Base-by-base conservation (phyloP, 1,140 invertebrate genomes). In the Ganaspis sp. region DNA sequence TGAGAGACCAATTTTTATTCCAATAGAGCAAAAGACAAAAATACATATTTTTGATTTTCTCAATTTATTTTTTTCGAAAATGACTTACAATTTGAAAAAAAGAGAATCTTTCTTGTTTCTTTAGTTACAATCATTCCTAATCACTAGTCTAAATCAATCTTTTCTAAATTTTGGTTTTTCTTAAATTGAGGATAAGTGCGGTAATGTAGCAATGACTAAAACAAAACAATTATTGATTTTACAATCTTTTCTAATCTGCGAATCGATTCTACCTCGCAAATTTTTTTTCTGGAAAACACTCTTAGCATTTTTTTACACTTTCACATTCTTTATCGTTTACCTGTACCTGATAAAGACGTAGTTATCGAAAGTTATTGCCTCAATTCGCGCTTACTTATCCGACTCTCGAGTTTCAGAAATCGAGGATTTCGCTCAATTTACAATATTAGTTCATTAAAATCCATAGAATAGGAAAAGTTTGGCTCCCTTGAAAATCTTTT, bases 331-430 rank as follows among this genome's bases (percentile, higher is more conserved):
- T 64, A 26, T 34, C 58, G 12, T n/a, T 64, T 15, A 64, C 11
- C 58, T 54, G 53, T 11, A 49, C 45, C 45, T 49, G 45, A 64
- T 26, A 15, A 64, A 64, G 26, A 29, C 23, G 58, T 1, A 64
- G 29, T 64, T 64, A 34, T 64, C 58, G 23, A 34, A 64, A 64
- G 58, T 64, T 64, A 64, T 64, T 64, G 23, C 26, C 4, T 11
- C 11, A 64, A 64, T 29, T 64, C 54, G 21, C 54, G 54, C 58
- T 29, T 64, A 5, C n/a, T 34, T n/a, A 64, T 64, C 58, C 58
- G 58, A 64, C 58, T 64, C 58, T 64, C 58, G 58, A 64, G 58
- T 64, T 64, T 64, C 58, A 64, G 58, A 64, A 64, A 64, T 29
- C 21, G 58, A 64, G 23, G 58, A 64, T 64, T 64, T 64, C 58